These are phyloP conservation scores for Morelia viridis DNA, from an alignment of 2,797 vertebrate species.

Conservation along the genomic window DNA sequence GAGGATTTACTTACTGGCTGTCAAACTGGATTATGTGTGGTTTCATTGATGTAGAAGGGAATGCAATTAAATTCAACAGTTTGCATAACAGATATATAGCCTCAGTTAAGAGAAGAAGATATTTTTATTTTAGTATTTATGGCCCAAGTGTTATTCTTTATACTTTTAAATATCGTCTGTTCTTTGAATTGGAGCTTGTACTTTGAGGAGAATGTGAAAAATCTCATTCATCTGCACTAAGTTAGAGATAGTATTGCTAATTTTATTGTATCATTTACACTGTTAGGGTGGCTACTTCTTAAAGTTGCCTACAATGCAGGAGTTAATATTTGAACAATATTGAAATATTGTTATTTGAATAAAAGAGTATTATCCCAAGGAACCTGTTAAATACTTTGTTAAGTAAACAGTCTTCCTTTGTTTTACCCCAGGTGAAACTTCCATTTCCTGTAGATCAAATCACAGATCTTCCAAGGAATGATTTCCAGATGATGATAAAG, in stretches of 20 bases:
- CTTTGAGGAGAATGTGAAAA: neutral
- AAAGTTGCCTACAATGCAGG: neutral
- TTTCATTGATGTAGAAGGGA: neutral
- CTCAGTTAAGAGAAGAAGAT: neutral
- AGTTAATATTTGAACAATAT: neutral
- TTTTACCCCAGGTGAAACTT: conserved; percentile 90
- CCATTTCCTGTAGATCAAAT: conserved; percentile 99
- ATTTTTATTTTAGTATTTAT: neutral
- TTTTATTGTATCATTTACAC: conserved; percentile 34
- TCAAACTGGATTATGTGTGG: neutral
- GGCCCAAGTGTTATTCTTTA: neutral
- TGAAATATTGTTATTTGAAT: conserved; percentile 16
- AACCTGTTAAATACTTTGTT: conserved; percentile 9
- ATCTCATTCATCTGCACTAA: neutral
- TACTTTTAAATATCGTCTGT: neutral
- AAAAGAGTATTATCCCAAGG: rapidly evolving
- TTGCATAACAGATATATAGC: neutral
- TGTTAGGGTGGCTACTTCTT: conserved; percentile 6
- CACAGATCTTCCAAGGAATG: conserved; percentile 99
- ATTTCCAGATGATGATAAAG: conserved; percentile 99
- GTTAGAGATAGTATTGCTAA: neutral
- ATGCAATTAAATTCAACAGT: neutral
- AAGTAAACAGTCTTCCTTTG: conserved; percentile 47
- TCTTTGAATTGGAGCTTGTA: neutral
- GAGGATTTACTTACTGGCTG: neutral